These are phyloP conservation scores for Lacanobia oleracea DNA, from an alignment of 2,888 invertebrate genomes.

Conservation along the genomic window DNA sequence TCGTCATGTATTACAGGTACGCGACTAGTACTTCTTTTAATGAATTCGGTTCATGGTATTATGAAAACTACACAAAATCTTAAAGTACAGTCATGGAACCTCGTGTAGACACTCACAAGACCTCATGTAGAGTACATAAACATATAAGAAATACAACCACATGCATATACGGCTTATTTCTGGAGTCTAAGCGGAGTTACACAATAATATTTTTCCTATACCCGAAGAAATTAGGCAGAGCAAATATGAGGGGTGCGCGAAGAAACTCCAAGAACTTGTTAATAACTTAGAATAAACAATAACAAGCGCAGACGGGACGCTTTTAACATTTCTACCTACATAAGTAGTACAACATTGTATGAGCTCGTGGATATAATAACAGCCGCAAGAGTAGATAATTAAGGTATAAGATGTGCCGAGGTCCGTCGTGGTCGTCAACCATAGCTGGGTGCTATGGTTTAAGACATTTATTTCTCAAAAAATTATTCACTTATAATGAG, in stretches of 20 bases:
- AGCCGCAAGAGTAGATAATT: fast-evolving
- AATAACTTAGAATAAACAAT: slow-evolving; percentile 73
- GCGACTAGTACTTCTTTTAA: no score
- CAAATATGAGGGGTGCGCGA: slow-evolving; percentile 77
- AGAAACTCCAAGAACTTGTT: slow-evolving; percentile 73
- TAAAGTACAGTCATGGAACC: no score
- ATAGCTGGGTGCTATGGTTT: no score
- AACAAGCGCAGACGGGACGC: slow-evolving; percentile 52
- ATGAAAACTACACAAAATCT: no score
- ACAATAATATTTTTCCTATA: slow-evolving; percentile 78
- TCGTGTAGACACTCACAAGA: background rate
- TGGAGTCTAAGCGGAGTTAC: slow-evolving; percentile 59
- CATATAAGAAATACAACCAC: background rate
- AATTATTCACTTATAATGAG: no score
- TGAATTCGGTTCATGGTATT: no score
- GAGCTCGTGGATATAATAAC: background rate
- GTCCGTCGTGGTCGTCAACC: no score
- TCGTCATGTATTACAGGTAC: no score
- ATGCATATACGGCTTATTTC: slow-evolving; percentile 34
- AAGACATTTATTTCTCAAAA: no score
- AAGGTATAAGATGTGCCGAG: background rate
- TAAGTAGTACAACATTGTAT: background rate
- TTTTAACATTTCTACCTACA: slow-evolving; percentile 22
- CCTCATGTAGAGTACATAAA: background rate
- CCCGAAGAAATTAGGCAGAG: slow-evolving; percentile 80